Conservation (phyloP, 2,888 invertebrate species). For the Drosophila buzzatii region DNA sequence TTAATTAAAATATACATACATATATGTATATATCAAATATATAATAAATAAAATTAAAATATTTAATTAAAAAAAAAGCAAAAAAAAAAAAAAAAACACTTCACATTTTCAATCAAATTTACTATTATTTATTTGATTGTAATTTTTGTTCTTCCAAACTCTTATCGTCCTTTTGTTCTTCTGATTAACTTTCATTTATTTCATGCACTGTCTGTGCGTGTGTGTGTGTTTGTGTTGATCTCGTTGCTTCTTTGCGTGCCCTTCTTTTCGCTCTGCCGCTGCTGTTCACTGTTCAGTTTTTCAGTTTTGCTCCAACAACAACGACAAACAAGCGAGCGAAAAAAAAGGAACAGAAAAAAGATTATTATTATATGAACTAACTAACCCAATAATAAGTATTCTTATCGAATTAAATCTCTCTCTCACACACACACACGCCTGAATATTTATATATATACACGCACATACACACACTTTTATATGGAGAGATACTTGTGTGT, state of each 20-base stretch:
- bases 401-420: conserved; percentile 78
- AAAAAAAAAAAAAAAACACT: not conserved
- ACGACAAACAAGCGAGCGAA: conserved; percentile 38
- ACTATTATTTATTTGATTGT: not conserved
- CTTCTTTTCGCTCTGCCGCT: conserved; percentile 17
- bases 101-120: not conserved
- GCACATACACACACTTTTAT: conserved; percentile 18
- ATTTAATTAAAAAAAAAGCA: not conserved
- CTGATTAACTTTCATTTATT: conserved; percentile 28
- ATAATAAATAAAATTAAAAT: too few species aligned
- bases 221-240: conserved; percentile 23
- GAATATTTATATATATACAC: not conserved
- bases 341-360: conserved; percentile 30
- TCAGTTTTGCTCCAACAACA: conserved; percentile 1
- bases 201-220: not conserved
- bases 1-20: too few species aligned
- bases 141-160: conserved; percentile 14
- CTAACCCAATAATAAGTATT: conserved; percentile 80
- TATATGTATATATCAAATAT: too few species aligned
- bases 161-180: conserved; percentile 34
- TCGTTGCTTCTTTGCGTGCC: conserved; percentile 24
- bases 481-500: not conserved
- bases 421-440: conserved; percentile 22
- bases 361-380: conserved; percentile 76
- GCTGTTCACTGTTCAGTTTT: conserved; percentile 25